A percentile compares a stretch with the other conserved stretches of the same genome.
Evolutionary conservation across 2,113 vertebrate species (phyloP).

Genomic region (Microtus ochrogaster): DNA sequence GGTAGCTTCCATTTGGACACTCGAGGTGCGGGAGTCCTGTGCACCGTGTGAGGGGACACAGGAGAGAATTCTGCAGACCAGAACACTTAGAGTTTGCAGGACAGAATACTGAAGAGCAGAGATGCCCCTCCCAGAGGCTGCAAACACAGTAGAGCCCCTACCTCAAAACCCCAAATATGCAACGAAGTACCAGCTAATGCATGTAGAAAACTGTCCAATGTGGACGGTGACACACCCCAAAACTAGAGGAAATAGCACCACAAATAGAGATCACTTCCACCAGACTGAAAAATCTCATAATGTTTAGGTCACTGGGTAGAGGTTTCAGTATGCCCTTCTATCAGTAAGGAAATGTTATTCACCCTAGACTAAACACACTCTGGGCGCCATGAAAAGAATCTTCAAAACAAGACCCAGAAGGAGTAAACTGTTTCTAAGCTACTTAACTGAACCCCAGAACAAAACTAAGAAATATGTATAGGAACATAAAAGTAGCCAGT

Average conservation of each 20-base stretch:
- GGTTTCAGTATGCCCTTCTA: conserved; percentile 14
- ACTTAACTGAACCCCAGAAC: conserved; percentile 61
- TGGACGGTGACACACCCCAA: background rate
- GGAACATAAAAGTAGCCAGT: conserved; percentile 55
- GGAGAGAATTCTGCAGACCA: background rate
- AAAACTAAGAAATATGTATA: conserved; percentile 72
- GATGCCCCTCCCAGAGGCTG: background rate
- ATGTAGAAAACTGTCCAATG: background rate
- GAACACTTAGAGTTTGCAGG: background rate
- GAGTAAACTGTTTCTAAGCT: conserved; percentile 52
- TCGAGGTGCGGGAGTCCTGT: background rate
- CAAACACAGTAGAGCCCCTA: background rate
- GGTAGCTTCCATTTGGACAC: background rate
- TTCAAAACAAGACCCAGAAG: conserved; percentile 65
- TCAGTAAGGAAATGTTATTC: conserved; percentile 61
- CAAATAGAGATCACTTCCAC: background rate
- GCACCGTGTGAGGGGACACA: background rate
- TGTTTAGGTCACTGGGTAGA: background rate
- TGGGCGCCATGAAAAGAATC: conserved; percentile 59
- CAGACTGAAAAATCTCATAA: conserved; percentile 5
- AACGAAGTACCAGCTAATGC: background rate
- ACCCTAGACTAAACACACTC: conserved; percentile 69
- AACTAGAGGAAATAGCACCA: background rate
- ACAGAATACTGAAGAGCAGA: background rate
- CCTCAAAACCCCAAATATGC: background rate